phyloP scores from a whole-genome alignment of 1,140 invertebrate genomes.

The Dendroctonus ponderosae region DNA sequence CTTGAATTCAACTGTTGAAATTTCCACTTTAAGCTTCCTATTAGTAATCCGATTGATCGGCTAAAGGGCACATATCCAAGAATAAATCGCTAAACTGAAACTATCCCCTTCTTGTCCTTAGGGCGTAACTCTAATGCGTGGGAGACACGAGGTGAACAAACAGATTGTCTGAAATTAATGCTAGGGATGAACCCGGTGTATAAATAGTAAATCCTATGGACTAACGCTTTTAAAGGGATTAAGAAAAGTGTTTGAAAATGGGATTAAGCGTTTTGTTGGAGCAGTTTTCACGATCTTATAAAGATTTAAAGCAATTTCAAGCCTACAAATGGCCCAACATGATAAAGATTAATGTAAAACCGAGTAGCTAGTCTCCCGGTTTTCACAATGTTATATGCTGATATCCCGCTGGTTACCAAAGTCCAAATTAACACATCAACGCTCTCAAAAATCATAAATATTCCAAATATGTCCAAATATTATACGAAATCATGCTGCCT shows the following conservation, averaged over 20 bases:
- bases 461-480: slow-evolving; percentile 45
- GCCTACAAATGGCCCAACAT: too few relatives aligned
- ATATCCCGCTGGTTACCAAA: not conserved
- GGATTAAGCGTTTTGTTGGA: slow-evolving; percentile 1
- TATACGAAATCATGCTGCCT: slow-evolving; percentile 42
- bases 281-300: not conserved
- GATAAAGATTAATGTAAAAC: too few relatives aligned
- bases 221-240: slow-evolving; percentile 9
- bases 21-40: too few relatives aligned
- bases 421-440: slow-evolving; percentile 43
- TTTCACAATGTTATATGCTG: too few relatives aligned
- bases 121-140: slow-evolving; percentile 11
- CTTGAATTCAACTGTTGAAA: too few relatives aligned
- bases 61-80: slow-evolving; percentile 4
- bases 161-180: slow-evolving; percentile 20
- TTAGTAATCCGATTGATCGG: slow-evolving; percentile 8
- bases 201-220: slow-evolving; percentile 24
- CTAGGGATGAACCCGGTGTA: slow-evolving; percentile 22
- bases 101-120: slow-evolving; percentile 2
- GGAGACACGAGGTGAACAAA: slow-evolving; percentile 24
- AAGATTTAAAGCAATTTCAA: too few relatives aligned
- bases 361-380: too few relatives aligned
- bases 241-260: slow-evolving; percentile 11
- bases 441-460: slow-evolving; percentile 42
- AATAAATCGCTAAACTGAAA: slow-evolving; percentile 5